Evolutionary conservation across 2,797 vertebrate genomes (phyloP).

Genomic region (Xiphophorus birchmanni): DNA sequence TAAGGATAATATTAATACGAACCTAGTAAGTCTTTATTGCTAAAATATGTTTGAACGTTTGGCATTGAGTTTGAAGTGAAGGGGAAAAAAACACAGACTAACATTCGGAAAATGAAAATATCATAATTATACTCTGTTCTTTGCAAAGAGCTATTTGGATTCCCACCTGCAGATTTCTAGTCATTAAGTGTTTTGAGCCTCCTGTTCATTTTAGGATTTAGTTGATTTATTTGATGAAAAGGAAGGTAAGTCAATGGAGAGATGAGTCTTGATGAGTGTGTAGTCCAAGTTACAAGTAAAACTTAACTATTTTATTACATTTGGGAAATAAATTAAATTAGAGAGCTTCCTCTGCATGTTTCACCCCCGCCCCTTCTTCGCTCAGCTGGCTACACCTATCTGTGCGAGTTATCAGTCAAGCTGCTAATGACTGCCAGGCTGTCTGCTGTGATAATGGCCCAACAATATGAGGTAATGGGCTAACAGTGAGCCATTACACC

Average conservation of each 20-base stretch:
- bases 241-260: conserved; percentile 10
- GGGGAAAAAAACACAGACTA: conserved; percentile 10
- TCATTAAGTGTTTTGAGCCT: conserved; percentile 19
- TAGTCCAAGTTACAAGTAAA: conserved; percentile 13
- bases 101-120: conserved; percentile 6
- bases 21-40: conserved; percentile 21
- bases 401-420: conserved; percentile 70
- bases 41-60: conserved; percentile 20
- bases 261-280: conserved; percentile 14
- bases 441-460: conserved; percentile 74
- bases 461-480: conserved; percentile 74
- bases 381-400: conserved; percentile 53
- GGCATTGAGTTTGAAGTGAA: conserved; percentile 5
- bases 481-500: conserved; percentile 60
- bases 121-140: neutral
- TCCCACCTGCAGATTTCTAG: conserved; percentile 11
- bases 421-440: conserved; percentile 73
- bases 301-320: conserved; percentile 2
- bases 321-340: conserved; percentile 14
- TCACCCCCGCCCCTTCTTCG: neutral
- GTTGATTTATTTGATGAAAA: conserved; percentile 39
- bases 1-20: neutral
- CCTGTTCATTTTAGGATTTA: conserved; percentile 10
- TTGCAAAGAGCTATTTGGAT: conserved; percentile 7
- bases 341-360: conserved; percentile 12